phyloP scores from a whole-genome alignment of 2,888 invertebrate genomes.

The Hydrotaea cyrtoneurina region DNA sequence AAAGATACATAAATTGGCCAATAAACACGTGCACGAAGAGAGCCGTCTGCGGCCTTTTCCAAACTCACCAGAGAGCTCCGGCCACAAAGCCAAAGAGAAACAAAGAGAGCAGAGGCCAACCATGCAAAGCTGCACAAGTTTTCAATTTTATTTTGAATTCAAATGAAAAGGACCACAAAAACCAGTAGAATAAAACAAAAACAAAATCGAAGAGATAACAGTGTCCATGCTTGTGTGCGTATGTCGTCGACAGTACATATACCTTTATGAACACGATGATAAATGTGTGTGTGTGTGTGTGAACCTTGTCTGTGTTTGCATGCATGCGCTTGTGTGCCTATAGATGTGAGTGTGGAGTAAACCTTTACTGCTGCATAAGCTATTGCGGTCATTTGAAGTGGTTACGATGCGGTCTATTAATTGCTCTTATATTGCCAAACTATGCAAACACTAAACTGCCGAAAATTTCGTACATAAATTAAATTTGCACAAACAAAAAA shows the following conservation, averaged over 20 bases:
- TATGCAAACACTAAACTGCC: slow-evolving; percentile 64
- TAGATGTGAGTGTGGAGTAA: slow-evolving; percentile 36
- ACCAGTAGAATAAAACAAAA: background rate
- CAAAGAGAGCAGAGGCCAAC: slow-evolving; percentile 22
- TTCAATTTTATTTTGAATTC: slow-evolving; percentile 49
- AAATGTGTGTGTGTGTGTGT: background rate
- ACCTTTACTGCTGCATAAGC: slow-evolving; percentile 63
- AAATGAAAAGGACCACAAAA: slow-evolving; percentile 28
- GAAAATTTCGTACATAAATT: slow-evolving; percentile 60
- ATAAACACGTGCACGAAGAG: slow-evolving; percentile 25
- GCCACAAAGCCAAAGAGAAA: background rate
- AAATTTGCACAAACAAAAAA: slow-evolving; percentile 34
- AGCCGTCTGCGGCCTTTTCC: background rate
- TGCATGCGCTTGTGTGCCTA: background rate
- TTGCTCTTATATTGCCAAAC: slow-evolving; percentile 67
- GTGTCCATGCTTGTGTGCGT: background rate
- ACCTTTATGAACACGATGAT: slow-evolving; percentile 4
- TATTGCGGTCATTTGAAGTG: slow-evolving; percentile 64
- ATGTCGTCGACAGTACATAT: background rate
- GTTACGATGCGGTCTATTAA: slow-evolving; percentile 68
- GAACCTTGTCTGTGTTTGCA: background rate
- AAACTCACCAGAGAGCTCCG: background rate
- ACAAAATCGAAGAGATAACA: slow-evolving; percentile 18
- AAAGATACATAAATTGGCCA: slow-evolving; percentile 19
- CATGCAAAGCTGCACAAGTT: slow-evolving; percentile 31